Base-by-base conservation (phyloP, 1,140 invertebrate species). In the Drosophila bocqueti region DNA sequence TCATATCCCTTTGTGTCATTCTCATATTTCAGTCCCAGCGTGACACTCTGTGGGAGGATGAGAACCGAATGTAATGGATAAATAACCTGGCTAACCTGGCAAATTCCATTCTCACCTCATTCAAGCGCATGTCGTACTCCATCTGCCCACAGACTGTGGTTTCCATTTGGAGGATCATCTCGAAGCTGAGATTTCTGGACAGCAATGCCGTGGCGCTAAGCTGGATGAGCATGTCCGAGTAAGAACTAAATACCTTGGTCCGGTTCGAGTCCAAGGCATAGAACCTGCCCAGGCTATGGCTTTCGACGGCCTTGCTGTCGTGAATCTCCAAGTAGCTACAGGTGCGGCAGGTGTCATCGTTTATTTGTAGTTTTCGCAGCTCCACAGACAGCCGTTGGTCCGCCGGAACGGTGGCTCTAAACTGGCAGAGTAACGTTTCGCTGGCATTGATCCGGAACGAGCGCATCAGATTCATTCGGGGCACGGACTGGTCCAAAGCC, bases 241-340 rank as follows among this genome's bases (percentile, higher is more conserved):
- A 93, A 2, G 96, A 95, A 3, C 92, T 81, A 13, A 96, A 79
- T 24, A 94, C 64, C 38, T 87, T 84, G 21, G 95, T 95, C 10
- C 93, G 74, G 11, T 69, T 93, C 26, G 93, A 93, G 0, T 95
- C 95, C 10, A 50, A 5, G 0, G 26, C 26, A 86, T 96, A 97
- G 77, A 95, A 95, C 74, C 79, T 94, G 7, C 94, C 95, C 16
- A 97, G 94, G 18, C 94, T 75, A 43, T 95, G 90, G 49, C 94
- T 94, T 29, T 93, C 93, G 13, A 93, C 93, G 38, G 94, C 94
- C 7, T 93, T 73, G 21, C 96, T 96, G 93, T 97, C 96, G 54
- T 78, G 89, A 79, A 97, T 94, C 93, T 97, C 95, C n/a, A 97
- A 65, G 64, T 94, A 95, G 93, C 96, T 96, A 75, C 95, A 96